Base-by-base conservation (phyloP, 2,113 vertebrate genomes). In the Percopsis transmontana region DNA sequence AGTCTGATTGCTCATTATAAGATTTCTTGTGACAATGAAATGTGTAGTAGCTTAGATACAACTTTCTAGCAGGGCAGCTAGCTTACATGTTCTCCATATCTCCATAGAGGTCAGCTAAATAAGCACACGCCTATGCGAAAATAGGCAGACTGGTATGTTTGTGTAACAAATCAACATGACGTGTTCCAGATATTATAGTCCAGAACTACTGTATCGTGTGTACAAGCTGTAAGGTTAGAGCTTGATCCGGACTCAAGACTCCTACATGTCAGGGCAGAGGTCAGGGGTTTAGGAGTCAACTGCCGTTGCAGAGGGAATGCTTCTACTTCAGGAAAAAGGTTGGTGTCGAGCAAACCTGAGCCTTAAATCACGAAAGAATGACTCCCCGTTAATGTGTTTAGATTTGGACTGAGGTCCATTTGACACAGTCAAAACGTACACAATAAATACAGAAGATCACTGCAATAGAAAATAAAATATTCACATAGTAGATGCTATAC, bases 311-410 rank as follows among this genome's bases (percentile, higher is more conserved):
- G 66, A 79, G 76, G 77, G 68, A 60, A 40, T 48, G 9, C 61
- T 80, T 72, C 71, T 68, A 74, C 62, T 83, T 87, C 74, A 69
- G 72, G 81, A 83, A 76, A 76, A 62, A 75, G 64, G 67, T 40
- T 19, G 68, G 59, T 73, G 80, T 66, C 52, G 75, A 72, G 69
- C 56, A 63, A 65, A 44, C 39, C 9, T 1, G 13, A 3, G 18
- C 50, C 50, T 58, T 58, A 23, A 52, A 71, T 64, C 20, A 44
- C 58, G 59, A 71, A 24, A 76, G 2, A 33, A 1, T 33, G 27
- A 33, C 27, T 33, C 5, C 8, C 27, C 27, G 5, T 33, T 33
- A 33, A 33, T 33, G 27, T 33, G 27, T 33, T 4, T 33, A 33
- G 27, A 7, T 33, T 33, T 33, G 27, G 27, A 33, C 27, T 33